phyloP scores from a whole-genome alignment of 2,113 vertebrate species.

The Peucedramus taeniatus region DNA sequence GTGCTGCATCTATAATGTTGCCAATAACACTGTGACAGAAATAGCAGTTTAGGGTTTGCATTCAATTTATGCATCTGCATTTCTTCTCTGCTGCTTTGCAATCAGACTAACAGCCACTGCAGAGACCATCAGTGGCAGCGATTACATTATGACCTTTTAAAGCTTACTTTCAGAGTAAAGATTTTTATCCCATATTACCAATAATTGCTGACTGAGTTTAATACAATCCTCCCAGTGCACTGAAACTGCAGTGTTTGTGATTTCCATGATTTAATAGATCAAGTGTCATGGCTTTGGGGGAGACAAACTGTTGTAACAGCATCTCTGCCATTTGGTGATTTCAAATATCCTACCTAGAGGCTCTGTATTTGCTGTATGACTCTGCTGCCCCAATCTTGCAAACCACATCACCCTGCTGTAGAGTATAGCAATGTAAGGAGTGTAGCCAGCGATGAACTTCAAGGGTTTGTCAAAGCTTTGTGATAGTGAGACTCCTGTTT shows the following conservation, averaged over 20 bases:
- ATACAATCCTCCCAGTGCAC: conserved; percentile 82
- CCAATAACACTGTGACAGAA: background rate
- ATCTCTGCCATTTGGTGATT: conserved; percentile 30
- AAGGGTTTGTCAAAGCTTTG: background rate
- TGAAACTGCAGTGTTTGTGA: conserved; percentile 67
- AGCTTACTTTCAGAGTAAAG: conserved; percentile 77
- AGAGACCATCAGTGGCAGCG: conserved; percentile 41
- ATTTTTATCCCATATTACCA: conserved; percentile 85
- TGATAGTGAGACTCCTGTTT: background rate
- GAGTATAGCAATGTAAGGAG: background rate
- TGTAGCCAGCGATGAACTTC: background rate
- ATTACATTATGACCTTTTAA: conserved; percentile 77
- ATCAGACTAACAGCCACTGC: background rate
- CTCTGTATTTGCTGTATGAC: background rate
- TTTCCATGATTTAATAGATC: conserved; percentile 61
- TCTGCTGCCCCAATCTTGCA: background rate
- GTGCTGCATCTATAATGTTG: conserved; percentile 6
- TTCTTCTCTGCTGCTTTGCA: conserved; percentile 12
- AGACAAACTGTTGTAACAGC: conserved; percentile 15
- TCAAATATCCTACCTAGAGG: background rate
- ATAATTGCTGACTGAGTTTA: conserved; percentile 86
- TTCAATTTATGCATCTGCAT: conserved; percentile 10
- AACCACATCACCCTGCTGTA: background rate
- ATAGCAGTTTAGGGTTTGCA: conserved; percentile 8
- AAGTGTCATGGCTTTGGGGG: background rate